These are phyloP conservation scores for Silurus meridionalis DNA, from an alignment of 2,113 vertebrate genomes.

Conservation along the genomic window DNA sequence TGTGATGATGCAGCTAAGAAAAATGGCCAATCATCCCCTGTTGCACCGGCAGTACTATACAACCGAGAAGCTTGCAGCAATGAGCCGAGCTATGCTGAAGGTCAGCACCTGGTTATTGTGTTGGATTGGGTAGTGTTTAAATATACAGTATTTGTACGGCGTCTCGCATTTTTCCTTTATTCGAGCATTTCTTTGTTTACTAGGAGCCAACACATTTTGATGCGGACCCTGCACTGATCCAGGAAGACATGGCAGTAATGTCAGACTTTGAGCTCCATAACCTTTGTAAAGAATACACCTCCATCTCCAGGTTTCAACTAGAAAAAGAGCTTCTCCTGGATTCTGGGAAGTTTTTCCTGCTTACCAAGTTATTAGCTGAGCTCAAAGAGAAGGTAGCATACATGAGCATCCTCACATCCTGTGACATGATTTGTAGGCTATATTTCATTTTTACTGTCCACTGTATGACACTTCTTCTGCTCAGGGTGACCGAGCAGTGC, in stretches of 20 bases:
- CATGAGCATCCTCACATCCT: neutral
- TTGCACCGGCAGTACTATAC: constrained; percentile 94
- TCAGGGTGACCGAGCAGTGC: constrained; percentile 90
- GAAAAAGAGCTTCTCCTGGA: constrained; percentile 82
- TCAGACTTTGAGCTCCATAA: constrained; percentile 94
- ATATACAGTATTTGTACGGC: neutral
- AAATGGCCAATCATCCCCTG: constrained; percentile 98
- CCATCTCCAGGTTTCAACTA: constrained; percentile 80
- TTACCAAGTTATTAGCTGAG: constrained; percentile 78
- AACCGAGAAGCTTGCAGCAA: constrained; percentile 82
- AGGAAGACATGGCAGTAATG: constrained; percentile 98
- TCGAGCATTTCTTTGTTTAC: neutral
- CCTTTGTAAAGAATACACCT: constrained; percentile 86
- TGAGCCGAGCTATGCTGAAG: constrained; percentile 94
- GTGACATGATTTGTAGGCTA: neutral
- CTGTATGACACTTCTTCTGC: neutral
- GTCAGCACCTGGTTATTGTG: constrained; percentile 61
- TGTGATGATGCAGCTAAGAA: constrained; percentile 95
- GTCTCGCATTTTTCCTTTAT: neutral
- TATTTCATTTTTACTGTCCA: neutral
- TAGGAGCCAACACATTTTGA: constrained; percentile 92
- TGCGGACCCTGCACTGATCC: constrained; percentile 86
- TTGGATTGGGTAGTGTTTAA: neutral
- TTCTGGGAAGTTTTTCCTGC: constrained; percentile 88
- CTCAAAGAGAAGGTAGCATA: constrained; percentile 82